These are phyloP conservation scores for Balanococcus diminutus DNA, from an alignment of 2,888 invertebrate genomes.

Conservation along the genomic window DNA sequence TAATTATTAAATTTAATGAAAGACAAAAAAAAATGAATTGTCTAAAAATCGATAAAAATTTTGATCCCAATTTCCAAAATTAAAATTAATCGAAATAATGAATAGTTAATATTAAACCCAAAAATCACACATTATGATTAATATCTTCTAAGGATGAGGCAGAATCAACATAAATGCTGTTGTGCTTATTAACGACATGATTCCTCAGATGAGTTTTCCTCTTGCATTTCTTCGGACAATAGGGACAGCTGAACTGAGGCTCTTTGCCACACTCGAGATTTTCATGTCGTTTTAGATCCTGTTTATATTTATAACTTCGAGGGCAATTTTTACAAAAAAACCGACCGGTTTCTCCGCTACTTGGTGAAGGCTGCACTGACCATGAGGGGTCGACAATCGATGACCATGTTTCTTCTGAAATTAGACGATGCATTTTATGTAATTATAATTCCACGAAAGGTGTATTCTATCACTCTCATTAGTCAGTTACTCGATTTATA, in stretches of 20 bases:
- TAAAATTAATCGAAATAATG: background rate
- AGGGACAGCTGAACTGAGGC: constrained; percentile 60
- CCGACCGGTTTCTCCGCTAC: background rate
- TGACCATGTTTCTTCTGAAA: background rate
- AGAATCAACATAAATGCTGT: constrained; percentile 42
- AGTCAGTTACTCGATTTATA: background rate
- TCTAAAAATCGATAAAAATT: background rate
- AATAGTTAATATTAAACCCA: background rate
- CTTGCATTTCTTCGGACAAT: constrained; percentile 60
- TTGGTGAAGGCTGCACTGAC: background rate
- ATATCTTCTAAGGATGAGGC: background rate
- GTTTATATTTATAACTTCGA: constrained; percentile 56
- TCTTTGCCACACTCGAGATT: constrained; percentile 60
- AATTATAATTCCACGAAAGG: background rate
- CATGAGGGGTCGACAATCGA: background rate
- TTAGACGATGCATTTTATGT: background rate
- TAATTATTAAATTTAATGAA: background rate
- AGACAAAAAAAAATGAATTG: background rate
- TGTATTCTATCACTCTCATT: background rate
- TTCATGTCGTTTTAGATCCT: constrained; percentile 58
- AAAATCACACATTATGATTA: background rate
- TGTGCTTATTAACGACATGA: constrained; percentile 54
- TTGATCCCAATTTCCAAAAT: background rate
- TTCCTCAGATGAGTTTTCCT: constrained; percentile 57
- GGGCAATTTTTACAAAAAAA: constrained; percentile 51